Percentiles rank a stretch among this genome's conserved stretches.
These are phyloP conservation scores for Neotoma lepida DNA, from an alignment of 2,113 vertebrate species.

Conservation along the genomic window DNA sequence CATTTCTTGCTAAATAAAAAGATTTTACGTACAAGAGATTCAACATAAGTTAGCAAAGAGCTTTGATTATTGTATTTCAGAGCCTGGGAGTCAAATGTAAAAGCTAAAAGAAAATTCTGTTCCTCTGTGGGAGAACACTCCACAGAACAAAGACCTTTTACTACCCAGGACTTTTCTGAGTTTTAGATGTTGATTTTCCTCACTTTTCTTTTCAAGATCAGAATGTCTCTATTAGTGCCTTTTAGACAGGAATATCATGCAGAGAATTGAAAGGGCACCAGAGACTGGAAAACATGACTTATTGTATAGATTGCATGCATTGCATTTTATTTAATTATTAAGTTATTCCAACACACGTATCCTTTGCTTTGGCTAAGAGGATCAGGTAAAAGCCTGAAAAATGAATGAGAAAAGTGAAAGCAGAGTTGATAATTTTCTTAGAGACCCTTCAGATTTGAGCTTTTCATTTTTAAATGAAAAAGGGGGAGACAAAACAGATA, in stretches of 20 bases:
- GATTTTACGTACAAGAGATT: constrained; percentile 84
- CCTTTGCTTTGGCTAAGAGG: constrained; percentile 71
- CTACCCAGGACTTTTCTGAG: constrained; percentile 85
- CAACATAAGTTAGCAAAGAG: constrained; percentile 84
- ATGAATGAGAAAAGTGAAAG: constrained; percentile 36
- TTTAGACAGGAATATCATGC: constrained; percentile 82
- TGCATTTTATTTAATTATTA: constrained; percentile 84
- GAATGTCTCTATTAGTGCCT: constrained; percentile 84
- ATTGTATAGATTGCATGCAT: constrained; percentile 81
- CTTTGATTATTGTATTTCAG: constrained; percentile 90
- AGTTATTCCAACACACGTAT: constrained; percentile 76
- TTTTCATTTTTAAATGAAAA: constrained; percentile 5
- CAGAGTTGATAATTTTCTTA: constrained; percentile 54
- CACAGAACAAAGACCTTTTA: constrained; percentile 86
- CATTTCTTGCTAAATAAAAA: constrained; percentile 86
- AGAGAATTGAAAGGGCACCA: constrained; percentile 83
- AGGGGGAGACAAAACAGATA: not conserved
- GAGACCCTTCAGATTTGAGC: not conserved
- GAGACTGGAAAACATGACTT: constrained; percentile 79
- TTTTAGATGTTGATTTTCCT: constrained; percentile 86
- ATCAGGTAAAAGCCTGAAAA: constrained; percentile 54
- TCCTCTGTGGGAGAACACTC: constrained; percentile 87
- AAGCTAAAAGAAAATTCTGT: constrained; percentile 86
- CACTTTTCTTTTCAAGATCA: constrained; percentile 85
- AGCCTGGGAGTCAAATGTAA: constrained; percentile 83